Conservation (phyloP, 1,140 invertebrate genomes). For the Caerostris extrusa region DNA sequence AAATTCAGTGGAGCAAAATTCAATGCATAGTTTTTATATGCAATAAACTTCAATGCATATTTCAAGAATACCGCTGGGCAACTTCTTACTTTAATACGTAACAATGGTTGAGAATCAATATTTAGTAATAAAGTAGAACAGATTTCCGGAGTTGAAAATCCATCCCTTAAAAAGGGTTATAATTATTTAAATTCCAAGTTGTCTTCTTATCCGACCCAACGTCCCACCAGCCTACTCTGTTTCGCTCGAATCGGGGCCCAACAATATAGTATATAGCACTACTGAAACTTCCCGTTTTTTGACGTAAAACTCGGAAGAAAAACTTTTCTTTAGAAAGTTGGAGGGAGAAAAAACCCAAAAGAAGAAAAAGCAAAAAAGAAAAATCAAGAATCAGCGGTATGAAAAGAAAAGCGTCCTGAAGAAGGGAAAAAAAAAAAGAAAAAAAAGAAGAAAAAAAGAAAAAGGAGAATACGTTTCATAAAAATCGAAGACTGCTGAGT, state of each 20-base stretch:
- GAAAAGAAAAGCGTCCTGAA: constrained; percentile 58
- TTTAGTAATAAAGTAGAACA: not conserved
- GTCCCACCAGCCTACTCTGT: not conserved
- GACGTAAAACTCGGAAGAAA: constrained; percentile 39
- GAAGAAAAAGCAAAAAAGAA: constrained; percentile 11
- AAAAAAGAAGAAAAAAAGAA: not conserved
- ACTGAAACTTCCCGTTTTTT: constrained; percentile 20
- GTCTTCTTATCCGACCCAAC: not conserved
- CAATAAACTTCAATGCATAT: no score
- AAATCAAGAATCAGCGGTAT: constrained; percentile 57
- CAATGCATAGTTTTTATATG: no score
- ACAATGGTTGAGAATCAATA: not conserved
- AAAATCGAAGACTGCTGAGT: constrained; percentile 74
- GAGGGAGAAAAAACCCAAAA: not conserved
- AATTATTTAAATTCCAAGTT: constrained; percentile 19
- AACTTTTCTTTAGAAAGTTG: constrained; percentile 53
- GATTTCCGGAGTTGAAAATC: not conserved
- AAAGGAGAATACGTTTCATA: constrained; percentile 61
- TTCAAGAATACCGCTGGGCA: not conserved
- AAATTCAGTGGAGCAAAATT: no score
- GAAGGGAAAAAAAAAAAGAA: constrained; percentile 12
- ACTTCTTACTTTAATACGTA: not conserved
- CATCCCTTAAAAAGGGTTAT: not conserved
- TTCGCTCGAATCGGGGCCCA: not conserved
- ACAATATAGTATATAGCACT: constrained; percentile 18